A percentile compares a stretch with the other conserved stretches of the same genome.
Conservation (phyloP, 1,140 invertebrate genomes). For the Dreissena rostriformis region DNA sequence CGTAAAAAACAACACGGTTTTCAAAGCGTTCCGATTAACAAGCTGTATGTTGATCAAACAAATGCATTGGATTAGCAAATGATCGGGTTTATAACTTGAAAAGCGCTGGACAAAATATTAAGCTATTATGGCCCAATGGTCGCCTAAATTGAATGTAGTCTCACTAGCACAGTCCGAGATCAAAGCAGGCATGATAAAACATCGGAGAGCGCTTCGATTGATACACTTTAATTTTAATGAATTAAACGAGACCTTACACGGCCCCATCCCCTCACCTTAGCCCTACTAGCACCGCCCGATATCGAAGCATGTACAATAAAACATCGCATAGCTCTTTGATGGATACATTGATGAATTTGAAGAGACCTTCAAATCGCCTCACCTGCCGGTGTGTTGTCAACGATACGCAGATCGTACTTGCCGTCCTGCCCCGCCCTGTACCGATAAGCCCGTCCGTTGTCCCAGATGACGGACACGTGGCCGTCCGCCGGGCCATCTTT, state of each 20-base stretch:
- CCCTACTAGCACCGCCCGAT: neutral
- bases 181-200: neutral
- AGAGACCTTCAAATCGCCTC: neutral
- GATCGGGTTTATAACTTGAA: too few relatives aligned
- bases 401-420: constrained; percentile 65
- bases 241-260: too few relatives aligned
- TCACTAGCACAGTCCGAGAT: neutral
- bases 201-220: neutral
- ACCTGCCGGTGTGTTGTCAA: constrained; percentile 67
- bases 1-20: too few relatives aligned
- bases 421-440: constrained; percentile 65
- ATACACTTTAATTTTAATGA: too few relatives aligned
- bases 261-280: too few relatives aligned
- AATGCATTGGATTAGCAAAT: too few relatives aligned
- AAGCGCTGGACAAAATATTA: neutral
- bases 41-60: too few relatives aligned
- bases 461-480: constrained; percentile 68
- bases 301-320: neutral
- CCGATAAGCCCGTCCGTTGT: constrained; percentile 56
- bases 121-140: neutral
- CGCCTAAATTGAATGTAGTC: neutral
- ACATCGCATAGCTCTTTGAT: neutral
- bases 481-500: constrained; percentile 53
- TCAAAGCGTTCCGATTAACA: too few relatives aligned
- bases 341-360: neutral